Evolutionary conservation across 2,113 vertebrate species (phyloP).

Genomic region (Phylloscopus trochilus): DNA sequence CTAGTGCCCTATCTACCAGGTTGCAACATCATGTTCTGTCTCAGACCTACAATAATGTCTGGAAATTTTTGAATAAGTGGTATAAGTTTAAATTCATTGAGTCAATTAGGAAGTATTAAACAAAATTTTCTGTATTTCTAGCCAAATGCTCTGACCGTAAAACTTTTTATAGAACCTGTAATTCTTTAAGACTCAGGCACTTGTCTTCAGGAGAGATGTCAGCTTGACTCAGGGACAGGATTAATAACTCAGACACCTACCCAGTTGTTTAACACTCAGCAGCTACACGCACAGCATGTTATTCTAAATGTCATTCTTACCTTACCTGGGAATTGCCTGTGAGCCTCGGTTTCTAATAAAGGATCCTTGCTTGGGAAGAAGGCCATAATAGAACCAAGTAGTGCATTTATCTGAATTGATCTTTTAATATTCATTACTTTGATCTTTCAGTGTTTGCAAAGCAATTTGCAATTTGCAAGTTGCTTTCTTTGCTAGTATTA

Average conservation of each 20-base stretch:
- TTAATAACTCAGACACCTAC: not conserved
- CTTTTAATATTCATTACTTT: not conserved
- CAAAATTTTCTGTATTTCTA: not conserved
- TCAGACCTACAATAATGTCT: not conserved
- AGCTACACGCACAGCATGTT: not conserved
- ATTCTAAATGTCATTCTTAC: constrained; percentile 20
- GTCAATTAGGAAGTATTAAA: not conserved
- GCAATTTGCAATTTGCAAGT: not conserved
- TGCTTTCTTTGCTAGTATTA: not conserved
- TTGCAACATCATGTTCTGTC: not conserved
- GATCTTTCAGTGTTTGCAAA: not conserved
- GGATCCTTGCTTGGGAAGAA: not conserved
- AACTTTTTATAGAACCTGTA: not conserved
- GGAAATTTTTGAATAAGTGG: not conserved
- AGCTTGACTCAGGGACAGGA: not conserved
- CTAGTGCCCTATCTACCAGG: not conserved
- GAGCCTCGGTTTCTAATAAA: not conserved
- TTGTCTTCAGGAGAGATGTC: not conserved
- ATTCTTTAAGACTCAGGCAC: not conserved
- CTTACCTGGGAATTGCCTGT: not conserved
- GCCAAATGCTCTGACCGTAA: not conserved
- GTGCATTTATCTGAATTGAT: not conserved
- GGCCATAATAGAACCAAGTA: not conserved
- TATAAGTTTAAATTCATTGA: not conserved
- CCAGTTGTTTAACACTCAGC: not conserved